phyloP scores from a whole-genome alignment of 2,888 invertebrate genomes.

The Blastobasis adustella region DNA sequence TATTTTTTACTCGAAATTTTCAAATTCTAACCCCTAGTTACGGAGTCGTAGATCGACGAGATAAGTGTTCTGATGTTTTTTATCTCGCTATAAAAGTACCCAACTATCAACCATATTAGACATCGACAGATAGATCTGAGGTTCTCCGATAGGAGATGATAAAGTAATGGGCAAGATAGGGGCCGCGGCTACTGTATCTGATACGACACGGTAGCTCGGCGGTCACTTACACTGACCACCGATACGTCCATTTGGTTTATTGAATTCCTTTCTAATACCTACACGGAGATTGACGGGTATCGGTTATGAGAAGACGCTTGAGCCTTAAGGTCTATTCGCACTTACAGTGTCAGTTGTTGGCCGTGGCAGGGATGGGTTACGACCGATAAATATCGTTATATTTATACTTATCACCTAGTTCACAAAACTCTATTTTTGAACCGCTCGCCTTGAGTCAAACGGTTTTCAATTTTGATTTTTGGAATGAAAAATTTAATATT shows the following conservation, averaged over 20 bases:
- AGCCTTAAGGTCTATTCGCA: too few relatives aligned
- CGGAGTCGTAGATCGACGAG: slow-evolving; percentile 46
- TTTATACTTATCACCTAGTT: too few relatives aligned
- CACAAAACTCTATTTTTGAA: too few relatives aligned
- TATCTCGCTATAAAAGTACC: slow-evolving; percentile 52
- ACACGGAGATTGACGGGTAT: slow-evolving; percentile 38
- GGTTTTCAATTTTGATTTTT: too few relatives aligned
- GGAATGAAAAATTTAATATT: too few relatives aligned
- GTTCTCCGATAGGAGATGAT: slow-evolving; percentile 57
- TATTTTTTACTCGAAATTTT: slow-evolving; percentile 31
- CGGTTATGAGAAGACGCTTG: too few relatives aligned
- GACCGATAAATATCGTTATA: too few relatives aligned
- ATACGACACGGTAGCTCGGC: slow-evolving; percentile 52
- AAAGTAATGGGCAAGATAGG: slow-evolving; percentile 59
- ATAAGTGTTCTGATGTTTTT: slow-evolving; percentile 42
- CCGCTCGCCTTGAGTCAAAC: too few relatives aligned
- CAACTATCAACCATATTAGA: slow-evolving; percentile 53
- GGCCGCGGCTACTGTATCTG: slow-evolving; percentile 58
- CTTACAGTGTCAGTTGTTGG: too few relatives aligned
- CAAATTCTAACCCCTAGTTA: slow-evolving; percentile 55
- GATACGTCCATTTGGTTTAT: slow-evolving; percentile 44
- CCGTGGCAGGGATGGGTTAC: too few relatives aligned
- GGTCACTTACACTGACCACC: slow-evolving; percentile 31
- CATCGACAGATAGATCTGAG: slow-evolving; percentile 59
- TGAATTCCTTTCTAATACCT: slow-evolving; percentile 57